Conservation (phyloP, 2,797 vertebrate species). For the Australoheros facetus region DNA sequence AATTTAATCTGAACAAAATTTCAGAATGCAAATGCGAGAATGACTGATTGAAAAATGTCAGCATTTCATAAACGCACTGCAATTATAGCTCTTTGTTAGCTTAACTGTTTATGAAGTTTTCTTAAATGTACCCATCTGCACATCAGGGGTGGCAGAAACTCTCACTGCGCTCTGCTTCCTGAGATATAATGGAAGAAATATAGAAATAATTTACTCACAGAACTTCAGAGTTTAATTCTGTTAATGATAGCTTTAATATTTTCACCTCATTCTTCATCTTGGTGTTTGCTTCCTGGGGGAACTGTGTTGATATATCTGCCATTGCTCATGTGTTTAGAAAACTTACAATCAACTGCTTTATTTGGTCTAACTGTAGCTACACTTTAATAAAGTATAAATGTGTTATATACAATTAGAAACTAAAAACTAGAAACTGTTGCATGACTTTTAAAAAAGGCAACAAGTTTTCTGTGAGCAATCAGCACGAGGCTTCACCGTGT, state of each 20-base stretch:
- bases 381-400: not conserved
- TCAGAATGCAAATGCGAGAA: not conserved
- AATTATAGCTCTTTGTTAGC: not conserved
- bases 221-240: not conserved
- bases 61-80: not conserved
- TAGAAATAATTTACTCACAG: not conserved
- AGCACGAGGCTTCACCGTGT: not conserved
- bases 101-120: not conserved
- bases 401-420: not conserved
- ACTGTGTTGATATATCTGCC: not conserved
- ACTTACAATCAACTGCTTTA: not conserved
- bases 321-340: not conserved
- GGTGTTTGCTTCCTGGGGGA: not conserved
- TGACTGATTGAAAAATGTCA: not conserved
- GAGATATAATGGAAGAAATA: not conserved
- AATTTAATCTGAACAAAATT: accelerated
- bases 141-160: not conserved
- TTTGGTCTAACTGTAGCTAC: not conserved
- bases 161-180: not conserved
- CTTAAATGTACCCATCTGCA: not conserved
- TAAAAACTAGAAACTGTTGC: not conserved
- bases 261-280: not conserved
- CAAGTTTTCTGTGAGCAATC: not conserved
- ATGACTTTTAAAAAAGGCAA: not conserved
- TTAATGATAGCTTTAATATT: not conserved